Evolutionary conservation across 2,797 vertebrate species (phyloP).

Genomic region (Melanotaenia nigrans): DNA sequence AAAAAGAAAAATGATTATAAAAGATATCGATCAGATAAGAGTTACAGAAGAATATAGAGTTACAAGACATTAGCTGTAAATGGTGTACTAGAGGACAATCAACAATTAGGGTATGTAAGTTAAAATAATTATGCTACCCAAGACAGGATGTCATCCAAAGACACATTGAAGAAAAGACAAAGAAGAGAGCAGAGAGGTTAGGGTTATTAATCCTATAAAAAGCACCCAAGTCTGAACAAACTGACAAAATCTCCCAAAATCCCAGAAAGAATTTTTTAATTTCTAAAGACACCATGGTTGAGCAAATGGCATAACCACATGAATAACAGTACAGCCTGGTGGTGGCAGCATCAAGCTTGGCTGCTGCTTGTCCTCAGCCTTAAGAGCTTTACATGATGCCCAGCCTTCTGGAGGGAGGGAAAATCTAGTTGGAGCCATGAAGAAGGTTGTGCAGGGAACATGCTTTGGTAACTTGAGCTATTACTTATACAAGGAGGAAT

Average conservation of each 20-base stretch:
- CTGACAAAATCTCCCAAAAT: too few species aligned
- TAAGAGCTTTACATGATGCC: not conserved
- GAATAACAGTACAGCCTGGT: not conserved
- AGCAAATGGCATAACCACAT: too few species aligned
- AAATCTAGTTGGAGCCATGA: not conserved
- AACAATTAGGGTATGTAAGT: too few species aligned
- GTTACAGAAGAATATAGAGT: not conserved
- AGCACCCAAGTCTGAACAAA: not conserved
- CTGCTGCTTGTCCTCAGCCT: not conserved
- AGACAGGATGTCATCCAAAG: too few species aligned
- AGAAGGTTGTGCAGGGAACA: not conserved
- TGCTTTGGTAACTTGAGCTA: not conserved
- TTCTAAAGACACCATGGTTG: not conserved
- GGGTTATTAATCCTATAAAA: not conserved
- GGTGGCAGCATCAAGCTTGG: conserved; percentile 7
- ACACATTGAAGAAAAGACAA: too few species aligned
- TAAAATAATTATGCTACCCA: too few species aligned
- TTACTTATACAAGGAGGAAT: too few species aligned
- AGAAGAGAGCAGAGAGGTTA: too few species aligned
- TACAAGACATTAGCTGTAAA: not conserved
- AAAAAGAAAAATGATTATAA: not conserved
- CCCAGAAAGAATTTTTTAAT: not conserved
- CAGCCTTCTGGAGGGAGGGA: not conserved
- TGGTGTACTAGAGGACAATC: too few species aligned
- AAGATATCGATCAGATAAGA: not conserved